Evolutionary conservation across 2,113 vertebrate genomes (phyloP).

Genomic region (Rattus norvegicus): GRCr8 NC_086027.1:100198501-100199000

Average conservation of each 20-base stretch:
- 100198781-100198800: neutral
- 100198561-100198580: too few species aligned
- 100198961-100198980: neutral
- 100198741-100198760: neutral
- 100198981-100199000: neutral
- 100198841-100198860: neutral
- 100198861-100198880: neutral
- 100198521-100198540: neutral
- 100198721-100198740: neutral
- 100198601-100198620: neutral
- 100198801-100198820: too few species aligned
- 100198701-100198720: neutral
- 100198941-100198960: neutral
- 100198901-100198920: fast-evolving
- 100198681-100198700: neutral
- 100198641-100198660: neutral
- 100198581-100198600: neutral
- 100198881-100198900: neutral
- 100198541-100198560: neutral
- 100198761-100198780: neutral
- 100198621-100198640: neutral
- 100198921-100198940: neutral
- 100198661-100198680: neutral
- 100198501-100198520: too few species aligned
- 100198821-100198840: neutral